Base-by-base conservation (phyloP, 1,140 invertebrate species). In the Drosophila dunni region DNA sequence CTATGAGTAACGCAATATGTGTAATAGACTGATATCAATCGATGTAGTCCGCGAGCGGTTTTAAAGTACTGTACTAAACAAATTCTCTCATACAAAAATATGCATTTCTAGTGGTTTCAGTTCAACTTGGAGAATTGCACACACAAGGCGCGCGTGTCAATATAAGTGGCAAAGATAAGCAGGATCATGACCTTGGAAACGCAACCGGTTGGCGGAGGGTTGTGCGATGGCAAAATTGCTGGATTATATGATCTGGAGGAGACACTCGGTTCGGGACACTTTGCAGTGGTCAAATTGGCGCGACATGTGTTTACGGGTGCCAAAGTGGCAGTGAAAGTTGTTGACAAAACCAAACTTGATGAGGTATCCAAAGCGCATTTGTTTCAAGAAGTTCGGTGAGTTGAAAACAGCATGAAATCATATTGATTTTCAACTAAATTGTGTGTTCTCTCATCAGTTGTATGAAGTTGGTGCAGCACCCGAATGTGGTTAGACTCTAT, bases 391-490 rank as follows among this genome's bases (percentile, higher is more conserved):
- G 96, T 97, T 60, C 66, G 91, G 91, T 91, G 51, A 78, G 78
- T 56, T 9, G 0, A 17, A 46, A 24, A 29, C 42, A 17, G 1
- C 1, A 3, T 33, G 9, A 53, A 15, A 1, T 13, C 7, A 1
- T 51, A 24, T 2, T 11, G 44, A 29, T 29, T 34, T 11, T 71
- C 48, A 48, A 8, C 24, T 7, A 57, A 33, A 33, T 29, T 29
- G 34, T 29, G 5, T 29, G 17, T 54, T 38, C 2, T 40, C 13
- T 13, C n/a, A 56, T 15, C 46, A 92, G 98, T 75, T 99, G 98
- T 92, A 99, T 99, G 98, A 99, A 99, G 93, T 93, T 99, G 80
- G 98, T 99, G 10, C 98, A 99, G 92, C 99, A 99, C 94, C 98
- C 96, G 38, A 98, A 99, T 94, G 98, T 99, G 20, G 98, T 99